Evolutionary conservation across 2,888 invertebrate species (phyloP).

Genomic region (Leuctra nigra): DNA sequence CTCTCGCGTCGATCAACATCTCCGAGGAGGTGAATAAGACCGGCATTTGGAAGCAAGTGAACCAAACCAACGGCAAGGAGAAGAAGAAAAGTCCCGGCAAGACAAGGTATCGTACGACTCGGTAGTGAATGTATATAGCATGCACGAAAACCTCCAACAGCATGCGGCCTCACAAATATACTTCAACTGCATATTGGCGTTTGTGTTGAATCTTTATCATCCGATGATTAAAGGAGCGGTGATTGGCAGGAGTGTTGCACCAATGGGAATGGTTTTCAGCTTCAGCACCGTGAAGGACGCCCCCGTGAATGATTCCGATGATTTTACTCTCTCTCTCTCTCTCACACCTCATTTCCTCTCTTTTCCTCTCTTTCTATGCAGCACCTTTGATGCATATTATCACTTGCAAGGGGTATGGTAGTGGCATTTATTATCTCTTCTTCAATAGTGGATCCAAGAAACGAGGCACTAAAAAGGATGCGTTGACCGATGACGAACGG

Average conservation of each 20-base stretch:
- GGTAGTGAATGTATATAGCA: background rate
- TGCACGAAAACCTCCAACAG: background rate
- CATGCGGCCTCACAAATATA: background rate
- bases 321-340: no score
- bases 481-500: conserved; percentile 46
- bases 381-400: no score
- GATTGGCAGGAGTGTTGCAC: no score
- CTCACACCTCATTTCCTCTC: no score
- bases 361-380: no score
- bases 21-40: conserved; percentile 91
- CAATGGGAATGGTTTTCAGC: no score
- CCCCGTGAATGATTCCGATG: no score
- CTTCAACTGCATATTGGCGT: conserved; percentile 8
- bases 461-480: conserved; percentile 58
- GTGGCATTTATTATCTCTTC: conserved; percentile 11
- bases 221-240: no score
- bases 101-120: conserved; percentile 26
- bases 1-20: conserved; percentile 77
- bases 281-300: no score
- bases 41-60: conserved; percentile 90
- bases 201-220: no score
- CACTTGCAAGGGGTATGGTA: background rate
- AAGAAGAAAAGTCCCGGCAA: conserved; percentile 40
- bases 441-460: conserved; percentile 52
- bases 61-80: conserved; percentile 53